phyloP scores from a whole-genome alignment of 2,888 invertebrate genomes.

The Actias luna region DNA sequence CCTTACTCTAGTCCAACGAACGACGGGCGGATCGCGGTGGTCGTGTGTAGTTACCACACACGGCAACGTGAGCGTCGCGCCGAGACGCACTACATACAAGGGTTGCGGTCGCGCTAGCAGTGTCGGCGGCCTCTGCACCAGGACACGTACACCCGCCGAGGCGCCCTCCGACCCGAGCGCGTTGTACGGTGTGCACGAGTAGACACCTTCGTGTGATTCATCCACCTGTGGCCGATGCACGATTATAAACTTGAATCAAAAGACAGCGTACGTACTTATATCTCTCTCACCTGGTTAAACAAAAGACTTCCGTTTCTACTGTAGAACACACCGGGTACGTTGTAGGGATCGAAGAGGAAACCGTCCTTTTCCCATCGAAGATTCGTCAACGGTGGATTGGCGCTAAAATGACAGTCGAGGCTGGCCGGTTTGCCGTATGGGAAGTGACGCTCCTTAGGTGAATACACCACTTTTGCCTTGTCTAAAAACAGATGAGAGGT shows the following conservation, averaged over 20 bases:
- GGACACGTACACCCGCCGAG: slow-evolving; percentile 91
- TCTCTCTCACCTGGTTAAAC: slow-evolving; percentile 83
- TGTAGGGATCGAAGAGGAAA: slow-evolving; percentile 93
- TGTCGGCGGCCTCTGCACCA: slow-evolving; percentile 92
- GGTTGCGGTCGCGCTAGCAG: slow-evolving; percentile 91
- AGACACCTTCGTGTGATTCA: slow-evolving; percentile 92
- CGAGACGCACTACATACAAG: slow-evolving; percentile 91
- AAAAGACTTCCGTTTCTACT: slow-evolving; percentile 92
- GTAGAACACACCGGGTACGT: slow-evolving; percentile 93
- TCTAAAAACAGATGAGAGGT: slow-evolving; percentile 75
- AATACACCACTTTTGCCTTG: slow-evolving; percentile 94
- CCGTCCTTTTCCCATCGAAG: slow-evolving; percentile 97
- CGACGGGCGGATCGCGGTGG: slow-evolving; percentile 33
- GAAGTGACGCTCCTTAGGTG: slow-evolving; percentile 91
- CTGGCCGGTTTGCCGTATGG: slow-evolving; percentile 91
- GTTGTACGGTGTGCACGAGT: slow-evolving; percentile 96
- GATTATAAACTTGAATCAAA: neutral
- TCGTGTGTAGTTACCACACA: slow-evolving; percentile 88
- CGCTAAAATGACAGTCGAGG: slow-evolving; percentile 94
- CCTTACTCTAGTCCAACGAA: slow-evolving; percentile 50
- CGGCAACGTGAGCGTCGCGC: slow-evolving; percentile 90
- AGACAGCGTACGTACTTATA: neutral
- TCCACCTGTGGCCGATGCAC: slow-evolving; percentile 80
- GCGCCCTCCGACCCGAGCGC: slow-evolving; percentile 92
- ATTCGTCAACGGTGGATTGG: slow-evolving; percentile 94